These are phyloP conservation scores for Enteromius unitaeniatus DNA, from an alignment of 2,797 vertebrate genomes.

Conservation along the genomic window DNA sequence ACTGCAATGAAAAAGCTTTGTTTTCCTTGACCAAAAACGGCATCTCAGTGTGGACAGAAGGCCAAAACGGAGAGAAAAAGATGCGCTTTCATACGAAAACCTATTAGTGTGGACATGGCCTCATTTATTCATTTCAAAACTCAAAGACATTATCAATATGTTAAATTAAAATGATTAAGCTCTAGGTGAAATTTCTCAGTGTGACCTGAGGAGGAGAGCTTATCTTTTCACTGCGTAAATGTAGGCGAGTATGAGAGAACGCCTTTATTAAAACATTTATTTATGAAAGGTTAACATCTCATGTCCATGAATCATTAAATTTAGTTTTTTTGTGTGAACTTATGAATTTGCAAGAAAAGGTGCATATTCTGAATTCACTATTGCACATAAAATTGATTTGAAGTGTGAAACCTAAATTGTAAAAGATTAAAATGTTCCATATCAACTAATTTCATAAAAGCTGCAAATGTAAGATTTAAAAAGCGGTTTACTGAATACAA, in stretches of 20 bases:
- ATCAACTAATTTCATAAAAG: background rate
- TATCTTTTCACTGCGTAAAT: slow-evolving; percentile 20
- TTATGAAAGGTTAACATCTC: background rate
- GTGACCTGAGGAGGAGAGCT: background rate
- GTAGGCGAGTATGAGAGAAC: background rate
- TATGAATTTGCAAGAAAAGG: background rate
- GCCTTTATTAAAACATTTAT: slow-evolving; percentile 2
- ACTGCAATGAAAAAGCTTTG: no score
- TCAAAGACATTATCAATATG: background rate
- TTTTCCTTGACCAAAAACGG: no score
- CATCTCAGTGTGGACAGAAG: no score
- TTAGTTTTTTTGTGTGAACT: background rate
- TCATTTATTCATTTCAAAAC: background rate
- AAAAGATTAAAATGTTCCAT: background rate
- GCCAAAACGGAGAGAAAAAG: no score
- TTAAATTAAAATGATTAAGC: background rate
- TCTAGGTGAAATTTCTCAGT: background rate
- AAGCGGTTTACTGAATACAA: background rate
- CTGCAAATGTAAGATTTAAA: background rate
- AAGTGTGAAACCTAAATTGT: background rate
- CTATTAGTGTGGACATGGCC: no score
- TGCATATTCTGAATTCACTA: background rate
- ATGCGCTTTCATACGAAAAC: no score
- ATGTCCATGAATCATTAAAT: background rate
- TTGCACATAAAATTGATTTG: background rate